These are phyloP conservation scores for Fistularia commersonii DNA, from an alignment of 2,797 vertebrate species.

Conservation along the genomic window DNA sequence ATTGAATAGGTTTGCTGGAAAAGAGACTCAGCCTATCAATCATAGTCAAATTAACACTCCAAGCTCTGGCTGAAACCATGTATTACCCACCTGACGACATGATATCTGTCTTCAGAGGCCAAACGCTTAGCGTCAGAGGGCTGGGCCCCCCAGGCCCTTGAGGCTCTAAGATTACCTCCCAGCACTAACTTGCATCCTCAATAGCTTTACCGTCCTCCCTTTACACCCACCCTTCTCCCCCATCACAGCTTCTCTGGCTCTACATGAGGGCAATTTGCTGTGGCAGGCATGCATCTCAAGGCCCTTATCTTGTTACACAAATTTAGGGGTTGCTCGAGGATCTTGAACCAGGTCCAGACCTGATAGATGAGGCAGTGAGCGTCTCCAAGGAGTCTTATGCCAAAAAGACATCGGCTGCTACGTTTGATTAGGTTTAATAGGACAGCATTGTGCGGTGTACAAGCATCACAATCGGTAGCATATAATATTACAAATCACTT, in stretches of 20 bases:
- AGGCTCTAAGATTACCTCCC: constrained; percentile 72
- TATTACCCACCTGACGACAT: constrained; percentile 54
- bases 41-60: constrained; percentile 12
- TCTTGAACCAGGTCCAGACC: constrained; percentile 72
- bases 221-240: constrained; percentile 9
- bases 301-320: constrained; percentile 79
- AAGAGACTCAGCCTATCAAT: constrained; percentile 8
- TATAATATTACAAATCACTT: constrained; percentile 65
- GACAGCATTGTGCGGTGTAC: constrained; percentile 50
- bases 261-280: constrained; percentile 78
- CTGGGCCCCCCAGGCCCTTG: constrained; percentile 59
- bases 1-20: constrained; percentile 6
- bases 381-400: constrained; percentile 53
- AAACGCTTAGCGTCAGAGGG: constrained; percentile 68
- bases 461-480: constrained; percentile 57
- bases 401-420: constrained; percentile 64
- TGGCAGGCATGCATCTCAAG: constrained; percentile 73
- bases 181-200: constrained; percentile 67
- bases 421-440: constrained; percentile 69
- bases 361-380: constrained; percentile 60
- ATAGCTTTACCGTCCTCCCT: constrained; percentile 48
- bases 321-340: constrained; percentile 69
- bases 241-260: constrained; percentile 36
- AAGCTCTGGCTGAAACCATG: constrained; percentile 11
- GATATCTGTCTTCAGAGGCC: constrained; percentile 74